These are phyloP conservation scores for Scaptomyza caliginosa DNA, from an alignment of 2,888 invertebrate species.

Conservation along the genomic window DNA sequence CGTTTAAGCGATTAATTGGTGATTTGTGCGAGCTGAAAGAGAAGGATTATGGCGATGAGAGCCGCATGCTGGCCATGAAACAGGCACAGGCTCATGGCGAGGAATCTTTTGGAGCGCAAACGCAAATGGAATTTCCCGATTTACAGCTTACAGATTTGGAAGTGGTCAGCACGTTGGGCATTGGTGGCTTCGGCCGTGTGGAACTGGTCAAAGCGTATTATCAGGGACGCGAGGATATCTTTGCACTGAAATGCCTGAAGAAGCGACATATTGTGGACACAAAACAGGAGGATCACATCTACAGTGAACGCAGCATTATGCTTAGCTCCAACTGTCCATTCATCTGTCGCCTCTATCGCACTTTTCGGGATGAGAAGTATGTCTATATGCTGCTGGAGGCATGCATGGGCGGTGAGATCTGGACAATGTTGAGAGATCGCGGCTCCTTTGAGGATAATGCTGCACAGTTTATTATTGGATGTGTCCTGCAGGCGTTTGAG, in stretches of 20 bases:
- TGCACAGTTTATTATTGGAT: conserved; percentile 94
- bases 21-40: conserved; percentile 90
- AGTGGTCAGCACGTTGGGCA: conserved; percentile 93
- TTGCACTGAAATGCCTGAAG: conserved; percentile 94
- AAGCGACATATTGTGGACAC: conserved; percentile 95
- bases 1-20: conserved; percentile 90
- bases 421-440: conserved; percentile 95
- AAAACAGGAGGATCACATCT: conserved; percentile 94
- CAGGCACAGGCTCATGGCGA: conserved; percentile 81
- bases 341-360: conserved; percentile 90
- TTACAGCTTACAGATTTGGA: conserved; percentile 91
- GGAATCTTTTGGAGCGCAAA: conserved; percentile 82
- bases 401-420: conserved; percentile 97
- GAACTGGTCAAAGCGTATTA: conserved; percentile 89
- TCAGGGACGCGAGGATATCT: conserved; percentile 85
- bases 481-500: conserved; percentile 96
- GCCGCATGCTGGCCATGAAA: conserved; percentile 84
- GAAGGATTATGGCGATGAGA: conserved; percentile 89
- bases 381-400: conserved; percentile 97
- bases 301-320: conserved; percentile 93
- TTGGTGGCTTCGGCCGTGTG: conserved; percentile 96
- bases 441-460: conserved; percentile 92
- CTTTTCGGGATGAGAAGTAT: conserved; percentile 95
- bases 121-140: conserved; percentile 87
- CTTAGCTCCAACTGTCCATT: conserved; percentile 86